A percentile compares a stretch with the other conserved stretches of the same genome.
These are phyloP conservation scores for Noctua fimbriata DNA, from an alignment of 2,888 invertebrate species.

Conservation along the genomic window DNA sequence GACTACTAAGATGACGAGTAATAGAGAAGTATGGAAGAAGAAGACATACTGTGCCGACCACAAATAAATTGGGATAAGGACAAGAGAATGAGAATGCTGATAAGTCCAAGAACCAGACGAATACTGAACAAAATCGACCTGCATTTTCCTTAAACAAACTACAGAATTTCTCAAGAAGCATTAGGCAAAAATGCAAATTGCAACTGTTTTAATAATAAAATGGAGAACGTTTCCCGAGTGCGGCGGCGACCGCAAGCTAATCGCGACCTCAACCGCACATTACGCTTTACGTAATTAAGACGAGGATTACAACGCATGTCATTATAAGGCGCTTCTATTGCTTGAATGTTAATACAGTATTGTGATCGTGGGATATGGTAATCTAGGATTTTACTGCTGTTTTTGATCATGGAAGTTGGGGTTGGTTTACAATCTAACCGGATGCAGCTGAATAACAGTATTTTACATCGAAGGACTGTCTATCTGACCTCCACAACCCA, in stretches of 20 bases:
- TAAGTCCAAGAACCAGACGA: background rate
- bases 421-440: background rate
- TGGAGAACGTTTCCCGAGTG: conserved; percentile 63
- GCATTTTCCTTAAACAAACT: conserved; percentile 15
- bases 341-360: background rate
- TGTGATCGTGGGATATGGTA: conserved; percentile 5
- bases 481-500: background rate
- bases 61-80: no score
- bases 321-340: conserved; percentile 22
- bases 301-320: conserved; percentile 35
- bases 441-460: background rate
- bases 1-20: no score
- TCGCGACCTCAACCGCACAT: conserved; percentile 74
- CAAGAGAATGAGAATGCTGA: no score
- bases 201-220: conserved; percentile 46
- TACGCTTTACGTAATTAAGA: conserved; percentile 73
- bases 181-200: conserved; percentile 30
- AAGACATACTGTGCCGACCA: no score
- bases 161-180: conserved; percentile 23
- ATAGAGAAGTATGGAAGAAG: no score
- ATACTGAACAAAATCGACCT: background rate
- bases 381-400: background rate
- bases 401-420: background rate
- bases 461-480: background rate
- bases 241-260: conserved; percentile 74